Percentiles rank a stretch among this genome's conserved stretches.
phyloP scores from a whole-genome alignment of 2,113 vertebrate genomes.

The Clarias gariepinus region DNA sequence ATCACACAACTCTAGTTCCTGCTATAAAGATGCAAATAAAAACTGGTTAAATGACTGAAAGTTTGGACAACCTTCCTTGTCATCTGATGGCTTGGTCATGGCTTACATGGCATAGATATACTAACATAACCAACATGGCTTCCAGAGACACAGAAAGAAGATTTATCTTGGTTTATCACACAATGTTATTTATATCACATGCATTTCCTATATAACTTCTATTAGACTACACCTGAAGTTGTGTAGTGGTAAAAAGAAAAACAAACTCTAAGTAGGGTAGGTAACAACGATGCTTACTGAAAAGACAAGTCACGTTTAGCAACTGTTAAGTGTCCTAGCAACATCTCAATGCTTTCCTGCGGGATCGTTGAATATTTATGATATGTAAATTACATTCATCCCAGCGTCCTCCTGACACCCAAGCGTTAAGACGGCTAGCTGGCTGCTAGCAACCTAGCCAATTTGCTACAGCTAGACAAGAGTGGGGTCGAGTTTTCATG shows the following conservation, averaged over 20 bases:
- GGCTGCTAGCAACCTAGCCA: neutral
- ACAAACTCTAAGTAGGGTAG: no score
- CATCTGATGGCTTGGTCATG: neutral
- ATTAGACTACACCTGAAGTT: neutral
- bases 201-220: neutral
- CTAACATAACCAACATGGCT: neutral
- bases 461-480: neutral
- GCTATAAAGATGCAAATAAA: neutral
- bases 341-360: neutral
- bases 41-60: neutral
- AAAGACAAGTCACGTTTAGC: neutral
- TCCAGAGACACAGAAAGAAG: neutral
- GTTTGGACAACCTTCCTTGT: neutral
- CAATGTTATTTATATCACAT: neutral
- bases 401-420: neutral
- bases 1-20: no score
- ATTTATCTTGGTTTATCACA: neutral
- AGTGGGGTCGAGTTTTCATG: neutral
- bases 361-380: constrained; percentile 3
- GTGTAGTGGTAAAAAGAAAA: neutral
- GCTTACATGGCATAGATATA: neutral
- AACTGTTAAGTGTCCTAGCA: neutral
- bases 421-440: neutral
- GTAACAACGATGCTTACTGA: neutral
- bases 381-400: constrained; percentile 6